Conservation (phyloP, 2,888 invertebrate genomes). For the Macrophya alboannulata region DNA sequence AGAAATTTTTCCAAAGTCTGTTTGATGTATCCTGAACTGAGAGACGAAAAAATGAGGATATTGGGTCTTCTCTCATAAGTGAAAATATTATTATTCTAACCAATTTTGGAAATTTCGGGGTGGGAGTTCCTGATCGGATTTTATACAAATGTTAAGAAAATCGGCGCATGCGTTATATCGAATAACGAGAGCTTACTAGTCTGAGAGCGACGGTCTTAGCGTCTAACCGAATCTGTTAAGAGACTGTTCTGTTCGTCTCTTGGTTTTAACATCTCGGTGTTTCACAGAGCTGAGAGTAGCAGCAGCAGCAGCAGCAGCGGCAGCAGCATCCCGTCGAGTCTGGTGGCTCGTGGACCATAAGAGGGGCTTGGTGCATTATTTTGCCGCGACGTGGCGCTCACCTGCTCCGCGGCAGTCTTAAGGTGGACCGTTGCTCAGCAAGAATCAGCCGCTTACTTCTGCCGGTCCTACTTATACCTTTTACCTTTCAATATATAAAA, state of each 20-base stretch:
- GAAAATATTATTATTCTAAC: too few species aligned
- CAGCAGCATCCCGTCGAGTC: conserved; percentile 52
- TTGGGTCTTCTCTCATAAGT: too few species aligned
- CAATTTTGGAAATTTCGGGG: too few species aligned
- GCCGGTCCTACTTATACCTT: conserved; percentile 42
- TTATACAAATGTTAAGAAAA: too few species aligned
- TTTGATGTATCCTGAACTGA: too few species aligned
- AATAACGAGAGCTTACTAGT: not conserved
- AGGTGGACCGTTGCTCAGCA: conserved; percentile 54
- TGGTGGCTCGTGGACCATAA: conserved; percentile 48
- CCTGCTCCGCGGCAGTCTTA: conserved; percentile 65
- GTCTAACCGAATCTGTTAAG: conserved; percentile 32
- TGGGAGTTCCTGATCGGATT: too few species aligned
- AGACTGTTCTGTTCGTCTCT: conserved; percentile 17
- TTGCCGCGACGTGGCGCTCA: conserved; percentile 72
- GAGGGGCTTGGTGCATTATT: conserved; percentile 68
- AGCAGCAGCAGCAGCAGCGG: not conserved
- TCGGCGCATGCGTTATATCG: conserved; percentile 31
- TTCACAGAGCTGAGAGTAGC: not conserved
- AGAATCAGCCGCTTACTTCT: conserved; percentile 54
- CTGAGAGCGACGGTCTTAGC: conserved; percentile 5
- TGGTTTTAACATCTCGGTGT: conserved; percentile 1
- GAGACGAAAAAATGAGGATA: too few species aligned
- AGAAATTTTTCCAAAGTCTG: not conserved
- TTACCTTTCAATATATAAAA: not conserved